Evolutionary conservation across 2,113 vertebrate species (phyloP), one percentile per base, ranked within the genome.

Genomic region (Apaloderma vittatum): DNA sequence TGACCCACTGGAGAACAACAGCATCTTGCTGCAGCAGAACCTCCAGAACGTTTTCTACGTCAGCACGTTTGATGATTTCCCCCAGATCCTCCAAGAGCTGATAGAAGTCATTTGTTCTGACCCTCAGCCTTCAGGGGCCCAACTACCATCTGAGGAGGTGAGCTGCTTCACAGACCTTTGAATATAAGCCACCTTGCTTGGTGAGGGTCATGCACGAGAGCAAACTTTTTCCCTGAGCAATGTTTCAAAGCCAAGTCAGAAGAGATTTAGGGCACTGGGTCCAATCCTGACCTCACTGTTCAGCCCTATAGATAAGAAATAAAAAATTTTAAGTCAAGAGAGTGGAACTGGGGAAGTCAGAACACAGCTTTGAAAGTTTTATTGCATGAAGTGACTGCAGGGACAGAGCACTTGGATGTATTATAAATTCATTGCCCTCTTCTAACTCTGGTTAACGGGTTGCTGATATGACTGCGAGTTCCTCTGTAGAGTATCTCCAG

Each of bases 11-110:
- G 99, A 99, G 94, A 97, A 99, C 79, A 98, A 94, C 86, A 98
- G 88, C 93, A 98, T 99, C 20, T 94, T 98, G 29, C 94, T 98
- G 32, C 98, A 98, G 37, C 96, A 97, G 85, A 98, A 95, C 88
- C 98, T 98, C 90, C 98, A 97, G 95, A 97, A 99, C 0, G 57
- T 99, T 88, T 99, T 99, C 97, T 99, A 97, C 3, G 89, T 98
- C 43, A 94, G 94, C 36, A 98, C 98, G 4, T 99, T 99, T 4
- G 98, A 99, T 0, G 99, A 99, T 88, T 98, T 99, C 54, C 97
- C 98, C 2, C 97, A 98, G 12, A 98, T 99, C 37, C 98, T 99
- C 70, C 97, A 86, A 81, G 99, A 99, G 63, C 97, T 99, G 11
- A 98, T 99, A 86, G 97, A 95, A 8, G 95, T 94, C 49, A 95